Percentiles rank a stretch among this genome's conserved stretches.
Evolutionary conservation across 2,888 invertebrate genomes (phyloP).

Genomic region (Lycophotia porphyrea): DNA sequence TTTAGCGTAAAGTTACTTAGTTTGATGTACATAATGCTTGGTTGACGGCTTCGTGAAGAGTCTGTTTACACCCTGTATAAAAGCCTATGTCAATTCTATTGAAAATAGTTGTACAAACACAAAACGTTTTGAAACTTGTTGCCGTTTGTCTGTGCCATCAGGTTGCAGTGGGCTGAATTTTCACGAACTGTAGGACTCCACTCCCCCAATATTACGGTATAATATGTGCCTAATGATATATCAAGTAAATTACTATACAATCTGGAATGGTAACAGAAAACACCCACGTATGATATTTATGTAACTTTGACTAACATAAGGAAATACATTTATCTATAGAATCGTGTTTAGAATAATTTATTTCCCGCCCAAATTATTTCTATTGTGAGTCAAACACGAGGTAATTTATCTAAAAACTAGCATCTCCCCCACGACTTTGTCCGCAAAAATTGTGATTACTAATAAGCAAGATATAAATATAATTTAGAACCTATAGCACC

Average conservation of each 20-base stretch:
- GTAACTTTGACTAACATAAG: constrained; percentile 15
- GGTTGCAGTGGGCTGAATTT: neutral
- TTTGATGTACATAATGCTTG: too few relatives aligned
- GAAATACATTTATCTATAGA: constrained; percentile 6
- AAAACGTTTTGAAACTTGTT: neutral
- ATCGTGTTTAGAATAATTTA: constrained; percentile 40
- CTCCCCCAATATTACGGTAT: neutral
- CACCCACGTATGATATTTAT: constrained; percentile 6
- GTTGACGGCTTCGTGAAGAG: too few relatives aligned
- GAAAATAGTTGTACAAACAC: neutral
- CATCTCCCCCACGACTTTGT: too few relatives aligned
- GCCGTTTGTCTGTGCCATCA: neutral
- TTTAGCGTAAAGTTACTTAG: too few relatives aligned
- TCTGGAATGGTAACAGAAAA: constrained; percentile 33
- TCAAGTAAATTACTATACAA: constrained; percentile 14
- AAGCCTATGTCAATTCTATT: neutral
- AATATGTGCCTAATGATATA: constrained; percentile 3
- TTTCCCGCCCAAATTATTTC: neutral
- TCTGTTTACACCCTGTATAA: too few relatives aligned
- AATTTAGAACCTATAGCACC: too few relatives aligned
- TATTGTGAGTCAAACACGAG: neutral
- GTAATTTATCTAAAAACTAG: neutral
- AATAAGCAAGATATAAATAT: too few relatives aligned
- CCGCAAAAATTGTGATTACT: too few relatives aligned
- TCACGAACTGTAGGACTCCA: constrained; percentile 1